A percentile compares a stretch with the other conserved stretches of the same genome.
phyloP scores from a whole-genome alignment of 2,797 vertebrate species.

The Allobates femoralis region DNA sequence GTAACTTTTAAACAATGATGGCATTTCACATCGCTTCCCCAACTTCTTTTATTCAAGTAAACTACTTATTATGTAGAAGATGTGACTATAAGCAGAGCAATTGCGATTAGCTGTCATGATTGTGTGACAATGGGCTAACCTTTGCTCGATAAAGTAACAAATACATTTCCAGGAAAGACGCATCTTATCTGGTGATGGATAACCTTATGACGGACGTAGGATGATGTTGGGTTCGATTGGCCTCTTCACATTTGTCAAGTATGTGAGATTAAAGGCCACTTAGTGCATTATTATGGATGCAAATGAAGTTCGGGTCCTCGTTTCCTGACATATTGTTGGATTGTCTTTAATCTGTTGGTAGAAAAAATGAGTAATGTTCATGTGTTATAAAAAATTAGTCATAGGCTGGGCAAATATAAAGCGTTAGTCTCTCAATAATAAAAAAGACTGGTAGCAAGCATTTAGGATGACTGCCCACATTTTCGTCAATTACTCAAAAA shows the following conservation, averaged over 20 bases:
- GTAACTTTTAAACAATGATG: slow-evolving; percentile 10
- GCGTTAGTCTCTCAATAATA: not conserved
- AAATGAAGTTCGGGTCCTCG: slow-evolving; percentile 42
- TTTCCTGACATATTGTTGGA: slow-evolving; percentile 45
- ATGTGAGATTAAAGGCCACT: slow-evolving; percentile 42
- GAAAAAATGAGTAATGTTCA: slow-evolving; percentile 25
- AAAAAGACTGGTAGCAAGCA: not conserved
- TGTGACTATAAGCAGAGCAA: slow-evolving; percentile 19
- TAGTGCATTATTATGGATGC: slow-evolving; percentile 57
- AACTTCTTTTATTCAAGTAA: slow-evolving; percentile 28
- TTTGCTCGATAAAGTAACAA: slow-evolving; percentile 36
- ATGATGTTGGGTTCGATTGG: slow-evolving; percentile 34
- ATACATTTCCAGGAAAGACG: slow-evolving; percentile 43
- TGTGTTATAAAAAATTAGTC: slow-evolving; percentile 14
- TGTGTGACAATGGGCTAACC: slow-evolving; percentile 37
- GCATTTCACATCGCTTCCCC: slow-evolving; percentile 8
- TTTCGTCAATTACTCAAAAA: too few species aligned
- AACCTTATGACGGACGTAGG: slow-evolving; percentile 50
- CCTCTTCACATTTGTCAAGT: slow-evolving; percentile 55
- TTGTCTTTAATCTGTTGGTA: slow-evolving; percentile 27
- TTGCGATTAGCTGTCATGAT: slow-evolving; percentile 42
- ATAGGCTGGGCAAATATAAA: not conserved
- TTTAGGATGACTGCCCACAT: not conserved
- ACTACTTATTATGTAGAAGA: slow-evolving; percentile 52
- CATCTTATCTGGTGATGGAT: slow-evolving; percentile 25